Evolutionary conservation across 2,797 vertebrate genomes (phyloP).

Genomic region (Tenualosa thibaudeaui): DNA sequence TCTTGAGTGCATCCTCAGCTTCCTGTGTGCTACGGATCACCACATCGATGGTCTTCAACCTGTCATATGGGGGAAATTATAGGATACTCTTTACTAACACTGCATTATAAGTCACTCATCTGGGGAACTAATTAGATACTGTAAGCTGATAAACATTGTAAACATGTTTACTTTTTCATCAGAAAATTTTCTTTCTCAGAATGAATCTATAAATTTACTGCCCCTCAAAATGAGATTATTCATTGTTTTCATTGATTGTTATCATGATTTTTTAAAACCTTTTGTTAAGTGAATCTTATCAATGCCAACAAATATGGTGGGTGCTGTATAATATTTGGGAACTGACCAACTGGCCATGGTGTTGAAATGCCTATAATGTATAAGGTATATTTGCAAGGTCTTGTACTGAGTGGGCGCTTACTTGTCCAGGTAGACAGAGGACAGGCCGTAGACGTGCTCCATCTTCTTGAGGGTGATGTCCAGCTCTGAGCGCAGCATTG

Average conservation of each 20-base stretch:
- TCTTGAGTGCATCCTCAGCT: conserved; percentile 82
- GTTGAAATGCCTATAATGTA: neutral
- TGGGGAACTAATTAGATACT: neutral
- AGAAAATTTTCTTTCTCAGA: no score
- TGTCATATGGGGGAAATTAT: conserved; percentile 52
- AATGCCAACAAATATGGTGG: no score
- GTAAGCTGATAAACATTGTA: no score
- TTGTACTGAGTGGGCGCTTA: conserved; percentile 55
- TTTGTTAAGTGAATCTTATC: no score
- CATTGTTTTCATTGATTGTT: no score
- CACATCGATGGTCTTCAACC: conserved; percentile 89
- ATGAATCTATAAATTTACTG: no score
- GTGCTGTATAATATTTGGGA: no score
- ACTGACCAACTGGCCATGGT: neutral
- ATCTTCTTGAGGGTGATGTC: conserved; percentile 88
- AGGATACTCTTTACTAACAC: neutral
- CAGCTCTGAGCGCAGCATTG: conserved; percentile 84
- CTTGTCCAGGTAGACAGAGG: conserved; percentile 94
- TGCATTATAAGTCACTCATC: neutral
- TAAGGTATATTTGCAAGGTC: no score
- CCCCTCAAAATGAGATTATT: no score
- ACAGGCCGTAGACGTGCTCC: conserved; percentile 88
- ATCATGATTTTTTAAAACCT: no score
- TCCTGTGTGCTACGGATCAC: conserved; percentile 89
- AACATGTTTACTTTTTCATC: no score